Percentiles rank a stretch among this genome's conserved stretches.
Conservation (phyloP, 2,888 invertebrate genomes). For the Rutpela maculata region DNA sequence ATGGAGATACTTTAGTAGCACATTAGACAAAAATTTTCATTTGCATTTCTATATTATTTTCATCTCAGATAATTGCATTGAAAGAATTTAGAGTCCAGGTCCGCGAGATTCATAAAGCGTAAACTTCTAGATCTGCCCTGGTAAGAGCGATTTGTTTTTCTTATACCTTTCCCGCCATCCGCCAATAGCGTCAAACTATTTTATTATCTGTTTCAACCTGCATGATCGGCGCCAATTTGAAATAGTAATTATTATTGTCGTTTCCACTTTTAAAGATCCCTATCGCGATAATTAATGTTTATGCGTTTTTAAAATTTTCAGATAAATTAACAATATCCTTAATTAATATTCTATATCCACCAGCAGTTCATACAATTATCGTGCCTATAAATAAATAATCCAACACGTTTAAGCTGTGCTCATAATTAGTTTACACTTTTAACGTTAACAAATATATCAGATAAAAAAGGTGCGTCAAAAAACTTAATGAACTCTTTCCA, state of each 20-base stretch:
- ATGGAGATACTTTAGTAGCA: too few relatives aligned
- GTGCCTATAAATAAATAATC: slow-evolving; percentile 19
- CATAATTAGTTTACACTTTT: slow-evolving; percentile 21
- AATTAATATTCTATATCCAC: slow-evolving; percentile 29
- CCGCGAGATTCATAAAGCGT: too few relatives aligned
- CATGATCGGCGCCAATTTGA: not conserved
- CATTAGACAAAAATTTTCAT: too few relatives aligned
- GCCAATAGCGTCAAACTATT: not conserved
- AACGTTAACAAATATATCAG: not conserved
- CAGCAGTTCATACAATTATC: slow-evolving; percentile 26
- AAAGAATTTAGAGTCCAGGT: too few relatives aligned
- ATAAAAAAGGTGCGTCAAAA: slow-evolving; percentile 8
- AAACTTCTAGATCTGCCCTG: too few relatives aligned
- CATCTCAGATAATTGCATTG: too few relatives aligned
- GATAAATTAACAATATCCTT: slow-evolving; percentile 31
- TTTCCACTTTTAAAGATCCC: slow-evolving; percentile 1
- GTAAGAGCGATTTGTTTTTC: too few relatives aligned
- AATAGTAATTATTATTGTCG: slow-evolving; percentile 12
- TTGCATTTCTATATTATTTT: too few relatives aligned
- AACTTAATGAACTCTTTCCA: slow-evolving; percentile 9
- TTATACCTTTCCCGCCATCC: too few relatives aligned
- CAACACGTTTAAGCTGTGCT: slow-evolving; percentile 17
- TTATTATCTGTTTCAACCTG: not conserved
- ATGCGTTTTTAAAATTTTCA: slow-evolving; percentile 21
- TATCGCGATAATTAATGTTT: slow-evolving; percentile 36